These are phyloP conservation scores for Netelia fuscicornis DNA, from an alignment of 2,888 invertebrate genomes.

Conservation along the genomic window DNA sequence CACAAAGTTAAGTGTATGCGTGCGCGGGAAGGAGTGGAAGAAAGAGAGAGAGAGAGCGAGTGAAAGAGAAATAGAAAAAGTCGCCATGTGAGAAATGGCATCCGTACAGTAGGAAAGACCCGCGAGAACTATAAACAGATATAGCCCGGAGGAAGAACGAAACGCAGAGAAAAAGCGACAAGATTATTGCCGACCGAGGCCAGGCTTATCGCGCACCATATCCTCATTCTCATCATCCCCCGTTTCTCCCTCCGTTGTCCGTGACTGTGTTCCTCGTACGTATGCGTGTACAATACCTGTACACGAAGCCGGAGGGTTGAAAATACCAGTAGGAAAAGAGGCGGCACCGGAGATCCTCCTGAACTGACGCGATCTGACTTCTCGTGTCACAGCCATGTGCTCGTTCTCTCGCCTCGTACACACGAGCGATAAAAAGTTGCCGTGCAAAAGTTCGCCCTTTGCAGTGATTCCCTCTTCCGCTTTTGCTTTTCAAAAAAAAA, in stretches of 20 bases:
- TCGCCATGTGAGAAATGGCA: slow-evolving; percentile 53
- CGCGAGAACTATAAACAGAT: slow-evolving; percentile 27
- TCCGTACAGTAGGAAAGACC: slow-evolving; percentile 43
- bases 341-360: slow-evolving; percentile 39
- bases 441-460: slow-evolving; percentile 39
- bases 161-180: slow-evolving; percentile 61
- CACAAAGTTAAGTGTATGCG: slow-evolving; percentile 30
- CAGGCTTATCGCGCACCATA: slow-evolving; percentile 60
- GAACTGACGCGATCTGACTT: slow-evolving; percentile 53
- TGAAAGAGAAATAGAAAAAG: slow-evolving; percentile 6
- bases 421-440: slow-evolving; percentile 48
- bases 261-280: background rate
- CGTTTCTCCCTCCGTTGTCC: background rate
- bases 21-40: too few species aligned
- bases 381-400: slow-evolving; percentile 33
- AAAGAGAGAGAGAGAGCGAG: background rate
- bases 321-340: slow-evolving; percentile 23
- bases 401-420: slow-evolving; percentile 23
- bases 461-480: slow-evolving; percentile 35
- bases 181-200: slow-evolving; percentile 61
- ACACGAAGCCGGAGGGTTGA: background rate
- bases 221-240: slow-evolving; percentile 60
- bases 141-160: slow-evolving; percentile 10
- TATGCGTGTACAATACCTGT: background rate
- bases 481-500: background rate